Conservation (phyloP, 1,140 invertebrate genomes). For the Drosophila busckii region DNA sequence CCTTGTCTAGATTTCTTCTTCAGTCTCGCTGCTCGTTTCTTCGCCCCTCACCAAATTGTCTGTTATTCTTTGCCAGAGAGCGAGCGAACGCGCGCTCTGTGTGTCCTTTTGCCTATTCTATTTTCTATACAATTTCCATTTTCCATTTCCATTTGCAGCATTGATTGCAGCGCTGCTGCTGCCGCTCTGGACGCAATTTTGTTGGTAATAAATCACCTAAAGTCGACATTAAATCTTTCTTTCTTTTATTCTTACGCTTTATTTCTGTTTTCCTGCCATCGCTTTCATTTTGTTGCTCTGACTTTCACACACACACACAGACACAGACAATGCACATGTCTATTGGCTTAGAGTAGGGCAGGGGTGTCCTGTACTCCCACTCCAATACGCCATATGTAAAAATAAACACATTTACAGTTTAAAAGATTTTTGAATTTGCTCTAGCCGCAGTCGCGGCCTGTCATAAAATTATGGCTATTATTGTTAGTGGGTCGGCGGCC, state of each 20-base stretch:
- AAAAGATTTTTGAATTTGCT: constrained; percentile 21
- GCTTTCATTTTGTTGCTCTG: constrained; percentile 40
- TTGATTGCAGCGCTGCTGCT: constrained; percentile 28
- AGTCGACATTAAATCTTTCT: constrained; percentile 79
- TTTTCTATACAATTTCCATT: constrained; percentile 51
- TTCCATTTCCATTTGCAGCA: constrained; percentile 47
- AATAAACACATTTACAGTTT: constrained; percentile 47
- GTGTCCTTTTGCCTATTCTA: constrained; percentile 51
- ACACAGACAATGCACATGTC: constrained; percentile 54
- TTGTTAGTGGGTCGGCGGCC: constrained; percentile 54
- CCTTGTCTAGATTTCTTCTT: constrained; percentile 10
- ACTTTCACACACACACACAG: constrained; percentile 64
- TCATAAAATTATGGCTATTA: constrained; percentile 44
- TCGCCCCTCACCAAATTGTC: constrained; percentile 53
- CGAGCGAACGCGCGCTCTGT: constrained; percentile 30
- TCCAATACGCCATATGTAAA: constrained; percentile 19
- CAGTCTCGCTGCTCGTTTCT: neutral
- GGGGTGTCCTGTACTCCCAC: constrained; percentile 3
- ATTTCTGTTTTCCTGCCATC: constrained; percentile 29
- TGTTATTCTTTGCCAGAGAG: constrained; percentile 27
- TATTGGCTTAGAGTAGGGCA: constrained; percentile 46
- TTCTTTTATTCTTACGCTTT: constrained; percentile 27
- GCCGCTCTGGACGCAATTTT: constrained; percentile 76
- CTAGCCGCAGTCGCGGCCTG: constrained; percentile 15
- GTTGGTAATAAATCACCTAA: constrained; percentile 79